These are phyloP conservation scores for Epizoanthus stellaris DNA, from an alignment of 92 coral and sea anemone species.

Conservation along the genomic window DNA sequence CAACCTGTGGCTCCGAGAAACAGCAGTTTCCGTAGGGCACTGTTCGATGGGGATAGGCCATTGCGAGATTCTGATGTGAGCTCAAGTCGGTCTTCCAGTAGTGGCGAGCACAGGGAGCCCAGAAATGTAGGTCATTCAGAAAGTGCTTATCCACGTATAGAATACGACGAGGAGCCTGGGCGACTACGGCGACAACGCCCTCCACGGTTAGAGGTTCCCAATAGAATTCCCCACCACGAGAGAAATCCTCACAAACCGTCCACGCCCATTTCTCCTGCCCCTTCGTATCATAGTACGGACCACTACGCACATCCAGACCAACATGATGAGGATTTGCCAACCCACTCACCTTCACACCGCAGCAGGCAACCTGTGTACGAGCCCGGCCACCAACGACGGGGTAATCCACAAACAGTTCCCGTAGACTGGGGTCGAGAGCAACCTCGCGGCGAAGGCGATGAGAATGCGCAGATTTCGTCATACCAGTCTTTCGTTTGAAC, in stretches of 20 bases:
- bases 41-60: slow-evolving; percentile 49
- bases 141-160: slow-evolving; percentile 43
- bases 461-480: slow-evolving; percentile 66
- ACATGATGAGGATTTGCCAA: not conserved
- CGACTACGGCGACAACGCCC: slow-evolving; percentile 74
- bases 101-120: slow-evolving; percentile 81
- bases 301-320: slow-evolving; percentile 39
- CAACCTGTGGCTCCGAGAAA: slow-evolving; percentile 59
- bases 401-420: slow-evolving; percentile 41
- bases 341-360: slow-evolving; percentile 10
- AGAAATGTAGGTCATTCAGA: slow-evolving; percentile 15
- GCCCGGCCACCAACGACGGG: slow-evolving; percentile 34
- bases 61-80: slow-evolving; percentile 65
- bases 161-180: slow-evolving; percentile 80
- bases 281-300: slow-evolving; percentile 79
- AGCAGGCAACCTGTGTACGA: slow-evolving; percentile 43
- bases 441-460: slow-evolving; percentile 24
- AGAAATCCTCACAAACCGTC: slow-evolving; percentile 39
- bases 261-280: slow-evolving; percentile 88
- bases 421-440: slow-evolving; percentile 46
- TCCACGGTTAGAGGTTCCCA: slow-evolving; percentile 45
- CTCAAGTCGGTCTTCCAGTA: slow-evolving; percentile 79
- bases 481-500: slow-evolving; percentile 79
- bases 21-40: slow-evolving; percentile 81
- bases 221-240: slow-evolving; percentile 33